Evolutionary conservation across 2,888 invertebrate genomes (phyloP).

Genomic region (Caenorhabditis zanzibari): DNA sequence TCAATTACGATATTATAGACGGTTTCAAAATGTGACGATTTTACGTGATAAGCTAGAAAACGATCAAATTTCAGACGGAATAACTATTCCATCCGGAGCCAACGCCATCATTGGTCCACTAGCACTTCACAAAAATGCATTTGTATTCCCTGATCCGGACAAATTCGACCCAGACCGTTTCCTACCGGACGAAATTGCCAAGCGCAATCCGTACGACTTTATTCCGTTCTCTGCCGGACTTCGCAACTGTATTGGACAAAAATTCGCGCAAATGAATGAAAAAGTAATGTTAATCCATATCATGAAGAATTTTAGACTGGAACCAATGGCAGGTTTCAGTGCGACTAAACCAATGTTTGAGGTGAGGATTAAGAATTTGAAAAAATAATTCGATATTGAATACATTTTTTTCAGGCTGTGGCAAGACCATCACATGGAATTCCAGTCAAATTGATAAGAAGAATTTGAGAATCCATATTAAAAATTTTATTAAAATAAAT

Average conservation of each 20-base stretch:
- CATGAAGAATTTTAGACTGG: conserved; percentile 25
- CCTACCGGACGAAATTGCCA: conserved; percentile 81
- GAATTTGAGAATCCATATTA: conserved; percentile 9
- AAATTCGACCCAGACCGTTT: conserved; percentile 85
- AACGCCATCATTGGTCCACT: conserved; percentile 56
- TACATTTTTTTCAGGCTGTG: conserved; percentile 16
- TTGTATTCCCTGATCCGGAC: conserved; percentile 81
- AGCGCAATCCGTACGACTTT: conserved; percentile 76
- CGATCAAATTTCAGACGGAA: conserved; percentile 51
- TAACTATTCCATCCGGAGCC: conserved; percentile 53
- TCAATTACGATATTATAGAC: too few species aligned
- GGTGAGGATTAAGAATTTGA: background rate
- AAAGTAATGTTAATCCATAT: conserved; percentile 77
- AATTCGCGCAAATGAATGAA: conserved; percentile 84
- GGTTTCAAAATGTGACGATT: too few species aligned
- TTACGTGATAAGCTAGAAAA: too few species aligned
- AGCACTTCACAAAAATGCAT: conserved; percentile 59
- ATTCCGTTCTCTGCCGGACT: conserved; percentile 81
- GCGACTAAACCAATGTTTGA: conserved; percentile 36
- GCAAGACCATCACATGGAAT: conserved; percentile 52
- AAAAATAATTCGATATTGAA: too few species aligned
- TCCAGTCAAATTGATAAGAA: conserved; percentile 40
- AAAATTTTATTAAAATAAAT: background rate
- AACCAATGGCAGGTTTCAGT: conserved; percentile 25
- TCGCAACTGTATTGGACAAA: conserved; percentile 83